Evolutionary conservation across 2,888 invertebrate genomes (phyloP), one percentile per base, ranked within the genome.

Genomic region (Heliconius cydno): DNA sequence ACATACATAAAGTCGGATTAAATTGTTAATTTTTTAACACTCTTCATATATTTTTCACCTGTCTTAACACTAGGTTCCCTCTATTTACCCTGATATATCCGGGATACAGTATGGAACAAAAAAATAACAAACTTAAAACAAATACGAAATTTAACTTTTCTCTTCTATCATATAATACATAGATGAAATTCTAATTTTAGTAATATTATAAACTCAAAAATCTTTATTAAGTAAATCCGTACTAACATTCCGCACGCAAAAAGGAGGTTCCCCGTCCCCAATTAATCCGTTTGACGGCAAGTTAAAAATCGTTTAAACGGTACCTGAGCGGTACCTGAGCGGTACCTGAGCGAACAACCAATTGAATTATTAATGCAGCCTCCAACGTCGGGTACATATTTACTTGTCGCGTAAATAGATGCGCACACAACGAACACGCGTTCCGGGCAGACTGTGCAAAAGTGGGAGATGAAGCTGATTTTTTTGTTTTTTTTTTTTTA

Each of bases 291-390:
- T 92, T 91, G 92, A 89, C 87, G 90, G 90, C 88, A 88, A 92
- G 94, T 95, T 94, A 94, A 94, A 94, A 95, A 94, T 92, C 94
- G 92, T 93, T 94, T 94, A 94, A 92, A 91, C 90, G 92, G 90
- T 92, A 34, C 34, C 34, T 34, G 34, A 34, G 91, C 90, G 92
- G 90, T 92, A 34, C 34, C 34, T 34, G 34, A 34, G 34, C 90
- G 92, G 90, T 92, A 93, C 93, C 92, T 91, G 92, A 91, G 90
- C 91, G 90, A 86, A 86, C 90, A 88, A 90, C 92, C 94, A 93
- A 94, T 94, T 94, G 95, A 94, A 95, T 95, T 94, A 95, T 95
- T 94, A 95, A 95, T 94, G 94, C 93, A 93, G 93, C 93, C 94
- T 94, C 94, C 93, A 91, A 93, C 94, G 92, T 90, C 91, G 90